phyloP scores from a whole-genome alignment of 1,140 invertebrate genomes.

The Xylocopa sonorina region DNA sequence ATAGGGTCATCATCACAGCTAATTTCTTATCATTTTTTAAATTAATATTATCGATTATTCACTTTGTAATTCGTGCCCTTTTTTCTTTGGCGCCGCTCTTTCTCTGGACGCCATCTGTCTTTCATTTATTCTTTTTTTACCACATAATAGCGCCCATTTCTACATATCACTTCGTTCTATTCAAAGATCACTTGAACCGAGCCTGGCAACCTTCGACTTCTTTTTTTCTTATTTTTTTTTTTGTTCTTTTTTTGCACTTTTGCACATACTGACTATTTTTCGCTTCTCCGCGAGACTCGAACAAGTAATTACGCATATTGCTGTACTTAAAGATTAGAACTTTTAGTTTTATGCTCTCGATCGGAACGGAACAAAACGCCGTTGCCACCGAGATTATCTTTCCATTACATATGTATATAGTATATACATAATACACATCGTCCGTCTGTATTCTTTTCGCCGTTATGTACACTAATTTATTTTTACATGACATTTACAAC shows the following conservation, averaged over 20 bases:
- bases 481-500: conserved; percentile 34
- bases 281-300: conserved; percentile 29
- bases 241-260: not conserved
- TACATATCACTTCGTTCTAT: fast-evolving
- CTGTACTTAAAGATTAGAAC: conserved; percentile 13
- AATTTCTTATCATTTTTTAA: conserved; percentile 68
- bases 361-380: conserved; percentile 46
- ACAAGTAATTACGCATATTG: conserved; percentile 33
- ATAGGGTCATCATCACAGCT: conserved; percentile 78
- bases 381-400: conserved; percentile 11
- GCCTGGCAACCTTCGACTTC: conserved; percentile 17
- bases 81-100: too few relatives aligned
- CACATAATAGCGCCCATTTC: not conserved
- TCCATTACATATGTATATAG: conserved; percentile 2
- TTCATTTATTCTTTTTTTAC: not conserved
- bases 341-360: conserved; percentile 31
- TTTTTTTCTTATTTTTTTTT: not conserved
- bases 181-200: conserved; percentile 35
- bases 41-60: conserved; percentile 56
- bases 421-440: conserved; percentile 40
- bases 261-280: conserved; percentile 44
- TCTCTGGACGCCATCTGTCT: not conserved
- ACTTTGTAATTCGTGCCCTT: conserved; percentile 14
- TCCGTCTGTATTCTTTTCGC: not conserved
- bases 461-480: conserved; percentile 42